Base-by-base conservation (phyloP, 2,113 vertebrate genomes). In the Chauna torquata region DNA sequence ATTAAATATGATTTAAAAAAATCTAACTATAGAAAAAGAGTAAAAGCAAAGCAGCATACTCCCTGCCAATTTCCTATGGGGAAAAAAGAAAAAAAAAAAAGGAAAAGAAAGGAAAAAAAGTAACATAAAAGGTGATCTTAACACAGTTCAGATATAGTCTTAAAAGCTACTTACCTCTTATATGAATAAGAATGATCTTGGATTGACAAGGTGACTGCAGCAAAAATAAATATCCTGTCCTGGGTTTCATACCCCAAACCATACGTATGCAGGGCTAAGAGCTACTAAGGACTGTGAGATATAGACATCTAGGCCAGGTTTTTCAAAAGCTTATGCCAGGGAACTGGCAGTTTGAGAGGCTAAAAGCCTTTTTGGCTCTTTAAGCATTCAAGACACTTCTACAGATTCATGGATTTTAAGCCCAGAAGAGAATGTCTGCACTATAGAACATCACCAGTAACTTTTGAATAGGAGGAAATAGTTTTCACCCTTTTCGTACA, bases 341-440 rank as follows among this genome's bases (percentile, higher is more conserved):
- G 18, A 90, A 91, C 40, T 62, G 38, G 70, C 42, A 81, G 64
- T n/a, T 17, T 70, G 28, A 86, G 23, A 74, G 49, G 45, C 55
- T 93, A 92, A 96, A 96, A 96, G 75, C 28, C 30, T 82, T 96
- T 94, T 74, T 66, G 90, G 66, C 71, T 92, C 66, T 77, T 93
- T 28, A 90, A 85, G n/a, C n/a, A n/a, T n/a, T n/a, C n/a, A n/a
- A n/a, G n/a, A 50, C 50, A 50, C 50, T 50, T 50, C 12, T 50
- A 23, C 49, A 50, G 23, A 50, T 54, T 58, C 64, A 80, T 50
- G 78, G 42, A 70, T 22, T 23, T 68, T 55, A 78, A 88, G 75
- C 16, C 28, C 49, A 75, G 75, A 92, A 88, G n/a, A 64, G 19
- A 93, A 69, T 55, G 28, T 28, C 8, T 59, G 32, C 59, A 85